Evolutionary conservation across 1,140 invertebrate species (phyloP).

Genomic region (Arctopsyche grandis): DNA sequence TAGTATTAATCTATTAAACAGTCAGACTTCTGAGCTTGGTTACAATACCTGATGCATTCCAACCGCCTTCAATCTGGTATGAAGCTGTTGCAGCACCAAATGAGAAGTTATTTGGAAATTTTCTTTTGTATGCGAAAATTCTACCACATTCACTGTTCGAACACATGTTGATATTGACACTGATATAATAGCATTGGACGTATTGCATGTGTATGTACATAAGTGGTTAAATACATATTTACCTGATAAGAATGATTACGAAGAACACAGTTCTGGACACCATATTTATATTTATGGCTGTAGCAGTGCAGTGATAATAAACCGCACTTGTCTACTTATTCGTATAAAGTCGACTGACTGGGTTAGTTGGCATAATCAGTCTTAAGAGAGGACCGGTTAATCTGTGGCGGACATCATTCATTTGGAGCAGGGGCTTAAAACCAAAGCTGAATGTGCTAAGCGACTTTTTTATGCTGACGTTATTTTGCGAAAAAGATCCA

Average conservation of each 20-base stretch:
- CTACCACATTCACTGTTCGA: background rate
- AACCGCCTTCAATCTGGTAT: constrained; percentile 75
- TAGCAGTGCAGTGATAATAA: background rate
- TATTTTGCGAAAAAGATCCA: too few species aligned
- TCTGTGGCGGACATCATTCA: background rate
- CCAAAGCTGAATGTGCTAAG: background rate
- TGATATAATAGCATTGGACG: too few species aligned
- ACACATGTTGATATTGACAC: too few species aligned
- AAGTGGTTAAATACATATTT: background rate
- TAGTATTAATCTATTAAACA: background rate
- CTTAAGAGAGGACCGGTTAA: background rate
- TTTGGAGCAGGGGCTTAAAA: background rate
- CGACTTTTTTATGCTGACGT: too few species aligned
- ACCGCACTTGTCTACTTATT: too few species aligned
- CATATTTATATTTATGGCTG: background rate
- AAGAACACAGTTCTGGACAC: background rate
- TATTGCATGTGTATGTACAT: too few species aligned
- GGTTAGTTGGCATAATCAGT: background rate
- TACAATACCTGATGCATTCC: constrained; percentile 71
- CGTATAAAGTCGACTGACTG: background rate
- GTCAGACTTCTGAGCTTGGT: too few species aligned
- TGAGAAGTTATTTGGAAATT: constrained; percentile 67
- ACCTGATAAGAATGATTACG: background rate
- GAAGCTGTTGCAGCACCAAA: constrained; percentile 68
- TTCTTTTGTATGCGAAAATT: constrained; percentile 43